Conservation (phyloP, 1,140 invertebrate genomes). For the Drosophila repleta region DNA sequence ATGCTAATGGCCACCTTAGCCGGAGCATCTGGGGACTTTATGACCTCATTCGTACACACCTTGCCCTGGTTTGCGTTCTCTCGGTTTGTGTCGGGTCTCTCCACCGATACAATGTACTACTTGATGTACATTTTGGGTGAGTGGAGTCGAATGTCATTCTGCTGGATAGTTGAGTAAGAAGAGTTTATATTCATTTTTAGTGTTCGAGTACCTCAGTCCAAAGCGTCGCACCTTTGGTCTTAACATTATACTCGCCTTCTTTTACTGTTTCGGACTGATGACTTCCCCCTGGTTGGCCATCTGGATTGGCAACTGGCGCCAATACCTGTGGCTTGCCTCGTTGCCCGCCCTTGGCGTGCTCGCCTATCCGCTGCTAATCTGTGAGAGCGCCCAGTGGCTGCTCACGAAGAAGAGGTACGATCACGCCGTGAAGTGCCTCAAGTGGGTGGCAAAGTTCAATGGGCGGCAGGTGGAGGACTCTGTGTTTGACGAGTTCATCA, state of each 20-base stretch:
- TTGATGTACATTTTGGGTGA: slow-evolving; percentile 87
- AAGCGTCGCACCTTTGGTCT: slow-evolving; percentile 85
- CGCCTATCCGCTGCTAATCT: slow-evolving; percentile 84
- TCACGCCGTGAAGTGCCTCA: slow-evolving; percentile 85
- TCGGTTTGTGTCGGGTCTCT: slow-evolving; percentile 85
- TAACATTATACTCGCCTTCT: slow-evolving; percentile 86
- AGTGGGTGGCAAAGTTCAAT: slow-evolving; percentile 86
- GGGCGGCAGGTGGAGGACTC: slow-evolving; percentile 83
- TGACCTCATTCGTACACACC: slow-evolving; percentile 84
- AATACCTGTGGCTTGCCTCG: slow-evolving; percentile 84
- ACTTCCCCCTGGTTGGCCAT: slow-evolving; percentile 85
- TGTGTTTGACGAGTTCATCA: slow-evolving; percentile 82
- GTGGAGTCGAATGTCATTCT: slow-evolving; percentile 69
- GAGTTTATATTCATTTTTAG: slow-evolving; percentile 47
- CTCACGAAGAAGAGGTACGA: slow-evolving; percentile 85
- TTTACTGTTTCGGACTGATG: slow-evolving; percentile 85
- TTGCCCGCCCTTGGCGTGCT: slow-evolving; percentile 84
- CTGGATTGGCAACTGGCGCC: slow-evolving; percentile 85
- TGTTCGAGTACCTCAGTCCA: slow-evolving; percentile 86
- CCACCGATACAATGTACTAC: slow-evolving; percentile 86
- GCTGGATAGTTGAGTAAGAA: neutral
- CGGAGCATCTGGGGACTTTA: slow-evolving; percentile 85
- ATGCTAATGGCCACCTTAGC: slow-evolving; percentile 85
- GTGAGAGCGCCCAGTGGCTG: slow-evolving; percentile 87
- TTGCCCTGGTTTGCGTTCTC: slow-evolving; percentile 84